phyloP scores from a whole-genome alignment of 2,113 vertebrate species.

The Zosterops japonicus region DNA sequence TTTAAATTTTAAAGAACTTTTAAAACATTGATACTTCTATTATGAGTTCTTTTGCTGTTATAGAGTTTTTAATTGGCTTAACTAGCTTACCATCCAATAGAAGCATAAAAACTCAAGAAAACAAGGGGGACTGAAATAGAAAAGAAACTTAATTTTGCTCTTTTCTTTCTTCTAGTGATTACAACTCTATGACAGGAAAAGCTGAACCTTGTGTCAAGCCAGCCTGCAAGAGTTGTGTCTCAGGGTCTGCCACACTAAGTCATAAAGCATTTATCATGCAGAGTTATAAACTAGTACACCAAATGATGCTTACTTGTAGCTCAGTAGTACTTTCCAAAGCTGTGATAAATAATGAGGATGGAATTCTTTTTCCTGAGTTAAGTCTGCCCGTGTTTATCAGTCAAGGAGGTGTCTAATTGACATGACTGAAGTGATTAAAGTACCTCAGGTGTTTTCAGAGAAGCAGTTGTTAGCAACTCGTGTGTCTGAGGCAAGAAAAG shows the following conservation, averaged over 20 bases:
- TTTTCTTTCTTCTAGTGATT: background rate
- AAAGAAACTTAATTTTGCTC: fast-evolving
- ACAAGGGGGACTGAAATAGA: background rate
- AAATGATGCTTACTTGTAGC: background rate
- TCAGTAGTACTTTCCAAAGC: background rate
- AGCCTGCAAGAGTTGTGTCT: background rate
- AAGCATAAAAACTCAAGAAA: background rate
- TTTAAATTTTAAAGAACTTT: background rate
- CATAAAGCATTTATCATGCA: background rate
- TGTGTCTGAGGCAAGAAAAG: background rate
- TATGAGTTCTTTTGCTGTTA: background rate
- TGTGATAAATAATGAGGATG: background rate
- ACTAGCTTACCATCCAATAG: fast-evolving
- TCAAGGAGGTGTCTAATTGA: background rate
- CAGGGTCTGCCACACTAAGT: background rate
- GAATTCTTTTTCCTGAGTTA: background rate
- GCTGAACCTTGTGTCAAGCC: background rate
- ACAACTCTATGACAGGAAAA: fast-evolving
- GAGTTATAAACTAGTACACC: background rate
- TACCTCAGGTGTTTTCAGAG: background rate
- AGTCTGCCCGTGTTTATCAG: background rate
- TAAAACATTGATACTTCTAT: background rate
- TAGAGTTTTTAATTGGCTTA: fast-evolving
- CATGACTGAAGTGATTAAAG: background rate
- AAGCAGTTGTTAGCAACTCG: background rate